Evolutionary conservation across 2,888 invertebrate genomes (phyloP).

Genomic region (Cotesia congregata): DNA sequence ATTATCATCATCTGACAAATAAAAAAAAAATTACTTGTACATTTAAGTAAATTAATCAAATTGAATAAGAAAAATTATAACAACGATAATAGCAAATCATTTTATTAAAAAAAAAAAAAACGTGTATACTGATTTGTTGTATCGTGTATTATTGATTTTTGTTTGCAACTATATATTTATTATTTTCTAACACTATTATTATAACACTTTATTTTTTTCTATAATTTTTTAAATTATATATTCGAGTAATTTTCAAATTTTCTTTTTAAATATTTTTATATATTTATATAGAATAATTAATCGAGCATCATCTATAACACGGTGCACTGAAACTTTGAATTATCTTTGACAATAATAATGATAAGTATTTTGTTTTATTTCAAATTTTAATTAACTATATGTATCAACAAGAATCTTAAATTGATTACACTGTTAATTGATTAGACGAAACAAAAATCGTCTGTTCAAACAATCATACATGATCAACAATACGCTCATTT

Average conservation of each 20-base stretch:
- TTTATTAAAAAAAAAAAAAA: slow-evolving; percentile 18
- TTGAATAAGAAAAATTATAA: neutral
- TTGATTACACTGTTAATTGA: slow-evolving; percentile 38
- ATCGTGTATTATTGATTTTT: slow-evolving; percentile 10
- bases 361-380: slow-evolving; percentile 35
- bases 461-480: slow-evolving; percentile 52
- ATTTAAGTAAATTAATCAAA: slow-evolving; percentile 16
- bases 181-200: slow-evolving; percentile 26
- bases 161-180: slow-evolving; percentile 2
- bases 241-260: slow-evolving; percentile 20
- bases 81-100: neutral
- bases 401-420: slow-evolving; percentile 60
- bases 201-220: slow-evolving; percentile 17
- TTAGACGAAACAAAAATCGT: neutral
- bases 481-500: slow-evolving; percentile 62
- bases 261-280: slow-evolving; percentile 17
- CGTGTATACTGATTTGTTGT: neutral
- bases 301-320: slow-evolving; percentile 50
- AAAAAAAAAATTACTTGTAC: slow-evolving; percentile 19
- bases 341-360: slow-evolving; percentile 48
- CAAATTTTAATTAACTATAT: slow-evolving; percentile 40
- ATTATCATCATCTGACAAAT: neutral
- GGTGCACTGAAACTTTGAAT: slow-evolving; percentile 53
- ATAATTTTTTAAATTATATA: slow-evolving; percentile 19
- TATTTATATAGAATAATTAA: slow-evolving; percentile 35